phyloP scores from a whole-genome alignment of 2,797 vertebrate species.

The Potorous gilbertii region DNA sequence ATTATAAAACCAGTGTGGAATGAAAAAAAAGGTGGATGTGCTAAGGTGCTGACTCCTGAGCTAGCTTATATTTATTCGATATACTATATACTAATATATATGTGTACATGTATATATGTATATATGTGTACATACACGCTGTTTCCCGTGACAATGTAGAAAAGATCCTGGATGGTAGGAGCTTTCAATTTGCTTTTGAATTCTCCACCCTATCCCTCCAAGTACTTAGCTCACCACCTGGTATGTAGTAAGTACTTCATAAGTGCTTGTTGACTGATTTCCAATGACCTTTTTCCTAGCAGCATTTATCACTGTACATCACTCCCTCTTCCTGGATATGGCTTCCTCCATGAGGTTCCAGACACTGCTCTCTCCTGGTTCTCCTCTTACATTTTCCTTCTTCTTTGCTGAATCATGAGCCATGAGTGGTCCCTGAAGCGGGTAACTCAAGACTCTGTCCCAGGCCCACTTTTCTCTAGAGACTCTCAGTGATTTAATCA shows the following conservation, averaged over 20 bases:
- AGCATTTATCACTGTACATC: background rate
- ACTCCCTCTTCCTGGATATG: background rate
- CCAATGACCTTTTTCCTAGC: background rate
- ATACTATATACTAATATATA: too few relatives aligned
- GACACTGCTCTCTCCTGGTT: background rate
- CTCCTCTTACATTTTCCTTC: background rate
- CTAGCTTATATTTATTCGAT: background rate
- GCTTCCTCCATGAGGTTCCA: background rate
- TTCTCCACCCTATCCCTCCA: background rate
- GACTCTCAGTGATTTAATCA: background rate
- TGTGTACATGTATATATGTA: too few relatives aligned
- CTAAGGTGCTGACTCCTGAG: background rate
- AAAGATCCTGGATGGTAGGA: background rate
- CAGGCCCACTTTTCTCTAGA: background rate
- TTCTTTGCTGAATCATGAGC: background rate
- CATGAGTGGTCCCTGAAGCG: background rate
- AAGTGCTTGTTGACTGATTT: background rate
- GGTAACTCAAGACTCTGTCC: background rate
- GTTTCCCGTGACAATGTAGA: background rate
- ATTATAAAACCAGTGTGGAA: background rate
- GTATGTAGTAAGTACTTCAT: too few relatives aligned
- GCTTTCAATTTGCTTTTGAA: background rate
- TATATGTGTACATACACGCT: background rate
- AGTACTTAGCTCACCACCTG: background rate
- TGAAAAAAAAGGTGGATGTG: background rate